Conservation (phyloP, 2,113 vertebrate genomes). For the Procavia capensis region DNA sequence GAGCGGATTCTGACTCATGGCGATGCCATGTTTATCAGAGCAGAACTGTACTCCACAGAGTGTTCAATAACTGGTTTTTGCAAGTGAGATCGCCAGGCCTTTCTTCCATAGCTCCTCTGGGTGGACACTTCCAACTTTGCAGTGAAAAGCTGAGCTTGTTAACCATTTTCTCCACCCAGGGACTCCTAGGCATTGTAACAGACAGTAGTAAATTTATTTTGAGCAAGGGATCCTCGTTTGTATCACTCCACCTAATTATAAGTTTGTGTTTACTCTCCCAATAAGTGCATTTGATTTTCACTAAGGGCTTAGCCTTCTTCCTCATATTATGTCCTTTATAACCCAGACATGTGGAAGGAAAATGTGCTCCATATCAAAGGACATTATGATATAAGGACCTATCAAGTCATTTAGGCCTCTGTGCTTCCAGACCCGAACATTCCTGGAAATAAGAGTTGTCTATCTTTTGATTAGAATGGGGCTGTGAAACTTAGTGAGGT, state of each 20-base stretch:
- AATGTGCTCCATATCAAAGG: constrained; percentile 2
- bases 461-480: constrained; percentile 55
- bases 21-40: background rate
- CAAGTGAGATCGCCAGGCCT: background rate
- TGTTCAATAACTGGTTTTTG: background rate
- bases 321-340: background rate
- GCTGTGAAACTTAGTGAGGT: background rate
- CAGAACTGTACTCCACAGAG: background rate
- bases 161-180: background rate
- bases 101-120: background rate
- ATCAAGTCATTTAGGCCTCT: background rate
- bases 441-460: background rate
- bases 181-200: background rate
- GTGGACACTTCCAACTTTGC: background rate
- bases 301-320: background rate
- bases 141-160: background rate
- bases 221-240: constrained; percentile 23
- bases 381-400: background rate
- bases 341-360: background rate
- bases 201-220: background rate
- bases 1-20: background rate
- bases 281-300: background rate
- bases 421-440: constrained; percentile 9
- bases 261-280: background rate
- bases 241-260: background rate